These are phyloP conservation scores for Nothoprocta pentlandii DNA, from an alignment of 2,113 vertebrate species.

Conservation along the genomic window DNA sequence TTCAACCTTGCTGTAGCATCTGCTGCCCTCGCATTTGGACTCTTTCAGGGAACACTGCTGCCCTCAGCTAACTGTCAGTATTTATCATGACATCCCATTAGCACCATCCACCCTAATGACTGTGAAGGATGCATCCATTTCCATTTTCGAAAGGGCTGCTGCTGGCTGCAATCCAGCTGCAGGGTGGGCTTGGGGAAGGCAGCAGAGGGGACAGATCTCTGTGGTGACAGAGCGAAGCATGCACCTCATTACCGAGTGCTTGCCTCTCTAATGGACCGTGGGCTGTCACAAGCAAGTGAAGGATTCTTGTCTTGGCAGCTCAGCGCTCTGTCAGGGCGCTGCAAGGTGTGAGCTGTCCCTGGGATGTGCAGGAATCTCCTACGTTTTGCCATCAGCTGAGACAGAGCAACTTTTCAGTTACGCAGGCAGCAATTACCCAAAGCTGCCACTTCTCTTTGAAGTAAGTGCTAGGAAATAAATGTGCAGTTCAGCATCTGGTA, in stretches of 20 bases:
- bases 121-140: constrained; percentile 41
- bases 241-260: background rate
- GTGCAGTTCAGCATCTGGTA: rapidly evolving
- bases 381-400: background rate
- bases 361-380: background rate
- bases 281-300: background rate
- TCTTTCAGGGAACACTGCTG: background rate
- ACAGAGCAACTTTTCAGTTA: background rate
- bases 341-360: background rate
- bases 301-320: constrained; percentile 21
- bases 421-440: background rate
- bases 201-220: background rate
- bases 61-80: constrained; percentile 63
- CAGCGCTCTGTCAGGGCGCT: rapidly evolving
- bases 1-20: constrained; percentile 26
- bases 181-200: background rate
- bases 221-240: constrained; percentile 22
- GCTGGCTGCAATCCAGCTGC: constrained; percentile 38
- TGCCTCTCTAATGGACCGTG: background rate
- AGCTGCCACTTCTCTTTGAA: background rate
- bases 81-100: constrained; percentile 68
- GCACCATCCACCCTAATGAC: constrained; percentile 52
- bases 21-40: constrained; percentile 60
- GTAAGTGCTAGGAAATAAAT: background rate
- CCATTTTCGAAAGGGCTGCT: constrained; percentile 57